These are phyloP conservation scores for Aeoliscus strigatus DNA, from an alignment of 2,797 vertebrate genomes.

Conservation along the genomic window DNA sequence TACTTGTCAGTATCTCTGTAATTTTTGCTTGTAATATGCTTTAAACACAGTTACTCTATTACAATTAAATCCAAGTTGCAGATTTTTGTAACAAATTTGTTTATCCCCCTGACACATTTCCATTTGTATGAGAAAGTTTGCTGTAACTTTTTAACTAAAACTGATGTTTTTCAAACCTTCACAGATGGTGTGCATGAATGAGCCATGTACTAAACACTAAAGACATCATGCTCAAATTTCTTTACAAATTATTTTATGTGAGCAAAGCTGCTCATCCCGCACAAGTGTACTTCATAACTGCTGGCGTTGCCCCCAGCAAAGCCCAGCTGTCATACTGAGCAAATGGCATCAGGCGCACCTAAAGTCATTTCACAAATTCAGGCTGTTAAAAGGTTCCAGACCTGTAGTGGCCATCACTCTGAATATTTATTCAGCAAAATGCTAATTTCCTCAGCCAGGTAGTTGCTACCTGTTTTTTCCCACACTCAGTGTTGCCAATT, in stretches of 20 bases:
- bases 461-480: conserved; percentile 31
- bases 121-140: too few relatives aligned
- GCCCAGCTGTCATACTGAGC: conserved; percentile 54
- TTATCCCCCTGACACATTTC: too few relatives aligned
- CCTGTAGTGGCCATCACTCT: conserved; percentile 26
- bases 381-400: conserved; percentile 25
- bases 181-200: conserved; percentile 30
- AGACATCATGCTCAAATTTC: conserved; percentile 34
- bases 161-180: conserved; percentile 20
- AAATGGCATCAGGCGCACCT: conserved; percentile 52
- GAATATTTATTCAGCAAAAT: conserved; percentile 42
- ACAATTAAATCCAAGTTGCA: too few relatives aligned
- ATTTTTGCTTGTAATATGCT: too few relatives aligned
- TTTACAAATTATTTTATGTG: conserved; percentile 41
- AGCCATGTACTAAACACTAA: conserved; percentile 21
- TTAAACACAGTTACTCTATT: too few relatives aligned
- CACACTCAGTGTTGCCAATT: conserved; percentile 50
- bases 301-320: conserved; percentile 52
- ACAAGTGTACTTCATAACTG: conserved; percentile 41
- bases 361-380: conserved; percentile 46
- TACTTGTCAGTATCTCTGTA: too few relatives aligned
- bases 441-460: conserved; percentile 22
- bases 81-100: too few relatives aligned
- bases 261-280: conserved; percentile 38
- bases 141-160: conserved; percentile 14